These are phyloP conservation scores for Diachasmimorpha longicaudata DNA, from an alignment of 1,140 invertebrate species.

Conservation along the genomic window DNA sequence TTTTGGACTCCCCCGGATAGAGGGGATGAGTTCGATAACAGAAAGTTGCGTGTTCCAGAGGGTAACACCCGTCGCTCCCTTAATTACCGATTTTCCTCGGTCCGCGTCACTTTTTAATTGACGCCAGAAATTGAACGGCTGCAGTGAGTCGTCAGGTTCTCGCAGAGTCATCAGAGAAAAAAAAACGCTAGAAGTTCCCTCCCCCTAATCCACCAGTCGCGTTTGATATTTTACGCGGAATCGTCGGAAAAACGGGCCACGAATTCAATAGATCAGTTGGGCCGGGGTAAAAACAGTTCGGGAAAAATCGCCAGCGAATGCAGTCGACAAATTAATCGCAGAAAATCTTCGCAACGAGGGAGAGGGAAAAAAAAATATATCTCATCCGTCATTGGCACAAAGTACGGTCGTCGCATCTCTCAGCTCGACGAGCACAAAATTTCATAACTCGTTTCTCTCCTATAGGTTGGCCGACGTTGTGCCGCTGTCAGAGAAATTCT, in stretches of 20 bases:
- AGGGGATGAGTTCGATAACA: background rate
- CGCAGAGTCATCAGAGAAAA: conserved; percentile 48
- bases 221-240: background rate
- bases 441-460: background rate
- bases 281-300: no score
- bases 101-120: conserved; percentile 63
- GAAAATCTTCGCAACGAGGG: background rate
- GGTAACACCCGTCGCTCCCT: conserved; percentile 40
- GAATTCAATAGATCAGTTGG: no score
- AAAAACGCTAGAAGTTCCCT: background rate
- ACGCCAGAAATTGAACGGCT: conserved; percentile 60
- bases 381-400: background rate
- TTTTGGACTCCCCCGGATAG: background rate
- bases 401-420: background rate
- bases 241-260: background rate
- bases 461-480: background rate
- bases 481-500: background rate
- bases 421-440: background rate
- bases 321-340: background rate
- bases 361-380: background rate
- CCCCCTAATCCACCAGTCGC: background rate
- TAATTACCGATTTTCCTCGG: conserved; percentile 63
- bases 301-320: background rate
- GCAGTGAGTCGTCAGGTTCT: conserved; percentile 43
- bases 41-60: background rate